phyloP scores from a whole-genome alignment of 2,888 invertebrate species.

The Orthosia incerta region DNA sequence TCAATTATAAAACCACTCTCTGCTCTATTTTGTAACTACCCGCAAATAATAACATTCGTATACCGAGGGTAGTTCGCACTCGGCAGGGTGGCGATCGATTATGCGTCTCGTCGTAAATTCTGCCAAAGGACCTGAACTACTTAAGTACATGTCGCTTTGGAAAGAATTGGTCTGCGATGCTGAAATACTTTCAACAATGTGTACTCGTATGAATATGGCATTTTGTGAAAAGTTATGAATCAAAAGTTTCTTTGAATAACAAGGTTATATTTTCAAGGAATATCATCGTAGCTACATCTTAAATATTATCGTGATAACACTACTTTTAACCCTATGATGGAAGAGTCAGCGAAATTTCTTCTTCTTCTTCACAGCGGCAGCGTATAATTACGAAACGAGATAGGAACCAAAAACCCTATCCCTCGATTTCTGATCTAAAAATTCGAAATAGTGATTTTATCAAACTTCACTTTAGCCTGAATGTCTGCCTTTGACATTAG shows the following conservation, averaged over 20 bases:
- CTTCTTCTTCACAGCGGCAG: too few species aligned
- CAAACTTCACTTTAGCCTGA: too few species aligned
- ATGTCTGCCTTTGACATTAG: too few species aligned
- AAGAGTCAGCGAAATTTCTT: too few species aligned
- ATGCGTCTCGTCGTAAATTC: conserved; percentile 51
- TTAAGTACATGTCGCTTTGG: conserved; percentile 27
- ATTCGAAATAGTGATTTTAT: too few species aligned
- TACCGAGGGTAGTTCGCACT: conserved; percentile 45
- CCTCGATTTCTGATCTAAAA: too few species aligned
- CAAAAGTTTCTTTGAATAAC: neutral
- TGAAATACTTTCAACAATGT: neutral
- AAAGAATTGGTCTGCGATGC: conserved; percentile 19
- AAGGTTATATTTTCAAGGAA: neutral
- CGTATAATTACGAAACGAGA: too few species aligned
- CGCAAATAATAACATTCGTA: conserved; percentile 45
- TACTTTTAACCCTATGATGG: too few species aligned
- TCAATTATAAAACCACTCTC: conserved; percentile 58
- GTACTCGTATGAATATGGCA: neutral
- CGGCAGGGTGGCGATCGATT: conserved; percentile 53
- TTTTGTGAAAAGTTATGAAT: neutral
- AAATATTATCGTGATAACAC: neutral
- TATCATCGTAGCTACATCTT: neutral
- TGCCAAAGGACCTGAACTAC: conserved; percentile 19
- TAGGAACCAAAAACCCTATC: too few species aligned
- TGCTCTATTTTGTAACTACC: conserved; percentile 18